phyloP scores from a whole-genome alignment of 2,797 vertebrate species.

The Antennarius maculatus region DNA sequence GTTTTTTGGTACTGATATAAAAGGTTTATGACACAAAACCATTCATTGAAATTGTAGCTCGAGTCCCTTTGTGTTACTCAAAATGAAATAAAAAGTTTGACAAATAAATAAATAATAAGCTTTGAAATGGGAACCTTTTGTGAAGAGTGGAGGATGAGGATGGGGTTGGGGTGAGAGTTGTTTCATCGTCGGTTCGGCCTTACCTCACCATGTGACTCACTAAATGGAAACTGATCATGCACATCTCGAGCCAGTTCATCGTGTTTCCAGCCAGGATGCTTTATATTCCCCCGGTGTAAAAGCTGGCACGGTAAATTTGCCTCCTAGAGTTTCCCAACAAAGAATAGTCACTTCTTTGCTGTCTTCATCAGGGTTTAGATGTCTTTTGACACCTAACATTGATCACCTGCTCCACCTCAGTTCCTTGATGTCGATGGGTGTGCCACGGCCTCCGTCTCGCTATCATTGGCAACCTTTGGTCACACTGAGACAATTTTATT shows the following conservation, averaged over 20 bases:
- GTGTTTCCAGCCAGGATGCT: no score
- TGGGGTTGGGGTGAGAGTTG: background rate
- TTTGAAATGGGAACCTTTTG: background rate
- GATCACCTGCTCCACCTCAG: background rate
- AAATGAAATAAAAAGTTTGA: background rate
- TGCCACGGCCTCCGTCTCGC: background rate
- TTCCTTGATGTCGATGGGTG: background rate
- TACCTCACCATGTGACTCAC: no score
- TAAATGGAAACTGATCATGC: background rate
- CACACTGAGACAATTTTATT: no score
- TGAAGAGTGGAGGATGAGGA: background rate
- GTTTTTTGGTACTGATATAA: slow-evolving; percentile 47
- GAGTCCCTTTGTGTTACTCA: background rate
- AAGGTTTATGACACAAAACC: slow-evolving; percentile 20
- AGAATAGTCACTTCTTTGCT: no score
- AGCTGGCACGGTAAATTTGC: no score
- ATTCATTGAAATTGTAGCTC: background rate
- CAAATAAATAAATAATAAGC: background rate
- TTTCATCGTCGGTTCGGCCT: background rate
- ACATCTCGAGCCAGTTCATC: background rate
- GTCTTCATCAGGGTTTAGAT: background rate
- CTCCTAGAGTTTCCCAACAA: no score
- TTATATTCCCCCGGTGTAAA: no score
- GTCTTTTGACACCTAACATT: background rate
- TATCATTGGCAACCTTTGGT: no score